These are phyloP conservation scores for Congeria kusceri DNA, from an alignment of 2,888 invertebrate genomes.

Conservation along the genomic window DNA sequence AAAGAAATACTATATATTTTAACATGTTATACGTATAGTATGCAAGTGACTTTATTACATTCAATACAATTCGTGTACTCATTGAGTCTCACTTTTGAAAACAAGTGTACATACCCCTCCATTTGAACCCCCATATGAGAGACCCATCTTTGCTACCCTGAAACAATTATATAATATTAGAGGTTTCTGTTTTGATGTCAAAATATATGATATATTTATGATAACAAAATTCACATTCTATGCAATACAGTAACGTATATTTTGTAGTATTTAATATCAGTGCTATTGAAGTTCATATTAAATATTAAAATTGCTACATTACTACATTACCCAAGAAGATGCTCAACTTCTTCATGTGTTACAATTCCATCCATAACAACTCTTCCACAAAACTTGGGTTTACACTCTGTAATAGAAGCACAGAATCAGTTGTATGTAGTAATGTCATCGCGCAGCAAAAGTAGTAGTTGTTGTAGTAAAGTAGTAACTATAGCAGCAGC, in stretches of 20 bases:
- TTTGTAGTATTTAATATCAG: too few species aligned
- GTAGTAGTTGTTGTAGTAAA: too few species aligned
- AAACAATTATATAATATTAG: slow-evolving; percentile 45
- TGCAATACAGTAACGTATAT: too few species aligned
- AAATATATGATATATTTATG: too few species aligned
- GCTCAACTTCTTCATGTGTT: slow-evolving; percentile 89
- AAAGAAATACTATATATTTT: slow-evolving; percentile 19
- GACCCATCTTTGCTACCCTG: slow-evolving; percentile 89
- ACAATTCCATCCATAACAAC: slow-evolving; percentile 92
- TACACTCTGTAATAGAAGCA: slow-evolving; percentile 79
- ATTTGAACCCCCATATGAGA: slow-evolving; percentile 90
- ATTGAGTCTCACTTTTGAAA: too few species aligned
- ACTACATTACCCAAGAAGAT: slow-evolving; percentile 87
- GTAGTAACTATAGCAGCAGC: too few species aligned
- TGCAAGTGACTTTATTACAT: background rate
- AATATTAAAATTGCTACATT: too few species aligned
- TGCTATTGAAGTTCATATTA: too few species aligned
- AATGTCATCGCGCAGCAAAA: too few species aligned
- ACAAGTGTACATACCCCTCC: slow-evolving; percentile 88
- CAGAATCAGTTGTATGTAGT: background rate
- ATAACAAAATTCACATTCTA: too few species aligned
- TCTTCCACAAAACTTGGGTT: slow-evolving; percentile 92
- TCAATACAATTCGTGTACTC: background rate
- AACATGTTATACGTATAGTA: background rate
- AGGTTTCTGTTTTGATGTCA: background rate